A percentile compares a stretch with the other conserved stretches of the same genome.
phyloP scores from a whole-genome alignment of 2,797 vertebrate species.

The Scyliorhinus canicula region DNA sequence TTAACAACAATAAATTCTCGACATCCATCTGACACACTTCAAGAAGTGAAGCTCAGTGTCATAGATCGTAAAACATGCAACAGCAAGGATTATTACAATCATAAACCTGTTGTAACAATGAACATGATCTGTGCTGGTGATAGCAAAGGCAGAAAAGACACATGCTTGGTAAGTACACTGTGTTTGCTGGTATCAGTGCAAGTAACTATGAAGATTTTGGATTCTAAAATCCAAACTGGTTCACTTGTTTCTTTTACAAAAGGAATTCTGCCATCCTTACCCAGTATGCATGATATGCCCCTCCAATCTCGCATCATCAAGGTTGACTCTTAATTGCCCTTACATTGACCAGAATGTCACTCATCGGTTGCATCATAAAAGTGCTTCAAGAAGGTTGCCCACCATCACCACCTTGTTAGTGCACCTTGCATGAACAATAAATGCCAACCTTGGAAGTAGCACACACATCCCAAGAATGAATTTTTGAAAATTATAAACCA shows the following conservation, averaged over 20 bases:
- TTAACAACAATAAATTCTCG: not conserved
- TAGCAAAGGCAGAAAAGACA: not conserved
- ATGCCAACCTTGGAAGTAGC: not conserved
- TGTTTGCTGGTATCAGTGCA: not conserved
- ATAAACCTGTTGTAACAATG: not conserved
- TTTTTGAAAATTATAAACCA: not conserved
- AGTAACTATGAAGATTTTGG: not conserved
- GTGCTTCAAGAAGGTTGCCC: not conserved
- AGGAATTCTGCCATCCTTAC: not conserved
- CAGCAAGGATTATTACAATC: conserved; percentile 14
- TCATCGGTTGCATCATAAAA: not conserved
- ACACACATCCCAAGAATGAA: not conserved
- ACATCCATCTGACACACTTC: conserved; percentile 9
- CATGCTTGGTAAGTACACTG: not conserved
- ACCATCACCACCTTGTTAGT: not conserved
- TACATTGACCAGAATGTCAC: not conserved
- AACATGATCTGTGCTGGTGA: conserved; percentile 38
- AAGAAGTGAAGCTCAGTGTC: conserved; percentile 23
- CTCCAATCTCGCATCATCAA: not conserved
- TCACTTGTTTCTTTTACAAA: not conserved
- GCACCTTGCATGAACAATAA: not conserved
- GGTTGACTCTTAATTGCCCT: not conserved
- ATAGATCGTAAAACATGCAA: conserved; percentile 31
- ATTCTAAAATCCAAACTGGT: not conserved
- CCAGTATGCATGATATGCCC: not conserved